Base-by-base conservation (phyloP, 2,888 invertebrate genomes). In the Laothoe populi region DNA sequence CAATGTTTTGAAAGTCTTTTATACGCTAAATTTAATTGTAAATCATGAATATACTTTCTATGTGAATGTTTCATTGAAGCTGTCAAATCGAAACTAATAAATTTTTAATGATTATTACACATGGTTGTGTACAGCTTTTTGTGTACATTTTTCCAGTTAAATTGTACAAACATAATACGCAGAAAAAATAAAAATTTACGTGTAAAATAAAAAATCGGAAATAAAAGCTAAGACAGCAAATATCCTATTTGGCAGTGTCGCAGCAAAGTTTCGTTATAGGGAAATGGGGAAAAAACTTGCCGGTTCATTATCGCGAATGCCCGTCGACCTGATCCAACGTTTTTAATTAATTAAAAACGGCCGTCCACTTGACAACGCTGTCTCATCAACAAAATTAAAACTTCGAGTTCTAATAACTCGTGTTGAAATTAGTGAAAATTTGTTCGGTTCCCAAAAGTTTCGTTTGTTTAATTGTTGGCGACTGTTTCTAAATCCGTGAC, bases 271-370 rank as follows among this genome's bases (percentile, higher is more conserved):
- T 65, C 70, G 65, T 69, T 70, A 70, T 62, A 58, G 62, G 35
- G 69, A 70, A 75, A 70, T 68, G 73, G 71, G 73, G 70, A 75
- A 73, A 77, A 75, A 71, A 69, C 68, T 66, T 72, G 66, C 66
- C 63, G 64, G 73, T 78, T 79, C 78, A 79, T 77, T 79, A 79
- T 77, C 71, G 59, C 74, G 70, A 76, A 75, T 73, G 72, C 72
- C 71, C 70, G 72, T 66, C 66, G 69, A 74, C 70, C 70, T 65
- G 72, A 75, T 68, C 64, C 63, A 13, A 68, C 72, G 38, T 70
- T 75, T 81, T 79, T 81, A 80, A 81, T 79, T 80, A 80, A 81
- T 81, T 79, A 81, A 81, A 79, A 81, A 73, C 73, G 71, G 65
- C 66, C 69, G 73, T 73, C 74, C 67, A 67, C 68, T 72, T 72